Percentiles rank a stretch among this genome's conserved stretches.
Evolutionary conservation across 2,888 invertebrate genomes (phyloP).

Genomic region (Galeopsomyia nigrocyanea): DNA sequence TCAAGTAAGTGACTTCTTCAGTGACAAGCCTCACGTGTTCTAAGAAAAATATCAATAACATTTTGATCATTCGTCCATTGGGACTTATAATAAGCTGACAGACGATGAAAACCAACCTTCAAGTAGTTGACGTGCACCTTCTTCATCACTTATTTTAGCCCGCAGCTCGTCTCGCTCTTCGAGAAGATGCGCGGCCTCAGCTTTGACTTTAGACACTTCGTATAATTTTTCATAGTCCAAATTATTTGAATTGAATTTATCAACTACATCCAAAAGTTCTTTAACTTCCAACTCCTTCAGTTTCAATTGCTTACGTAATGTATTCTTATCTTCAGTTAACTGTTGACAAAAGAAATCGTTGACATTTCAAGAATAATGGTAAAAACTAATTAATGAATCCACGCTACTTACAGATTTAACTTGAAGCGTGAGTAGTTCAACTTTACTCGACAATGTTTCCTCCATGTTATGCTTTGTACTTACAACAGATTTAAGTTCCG

Average conservation of each 20-base stretch:
- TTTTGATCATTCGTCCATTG: not conserved
- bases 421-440: conserved; percentile 72
- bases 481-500: conserved; percentile 65
- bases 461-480: conserved; percentile 72
- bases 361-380: conserved; percentile 8
- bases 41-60: conserved; percentile 14
- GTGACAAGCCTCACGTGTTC: conserved; percentile 55
- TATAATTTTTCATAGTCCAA: conserved; percentile 70
- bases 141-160: conserved; percentile 63
- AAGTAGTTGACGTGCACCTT: conserved; percentile 67
- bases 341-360: conserved; percentile 1
- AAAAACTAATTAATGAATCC: not conserved
- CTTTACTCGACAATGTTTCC: conserved; percentile 70
- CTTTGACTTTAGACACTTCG: conserved; percentile 73
- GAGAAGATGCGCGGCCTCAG: conserved; percentile 72
- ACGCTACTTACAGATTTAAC: conserved; percentile 72
- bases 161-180: conserved; percentile 71
- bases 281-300: conserved; percentile 61
- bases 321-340: conserved; percentile 39
- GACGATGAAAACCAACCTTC: conserved; percentile 60
- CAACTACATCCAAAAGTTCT: conserved; percentile 61
- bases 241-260: conserved; percentile 59
- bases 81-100: no score
- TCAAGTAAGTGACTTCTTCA: conserved; percentile 72
- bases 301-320: conserved; percentile 56